These are phyloP conservation scores for Caenorhabditis panamensis DNA, from an alignment of 2,888 invertebrate genomes.

Conservation along the genomic window DNA sequence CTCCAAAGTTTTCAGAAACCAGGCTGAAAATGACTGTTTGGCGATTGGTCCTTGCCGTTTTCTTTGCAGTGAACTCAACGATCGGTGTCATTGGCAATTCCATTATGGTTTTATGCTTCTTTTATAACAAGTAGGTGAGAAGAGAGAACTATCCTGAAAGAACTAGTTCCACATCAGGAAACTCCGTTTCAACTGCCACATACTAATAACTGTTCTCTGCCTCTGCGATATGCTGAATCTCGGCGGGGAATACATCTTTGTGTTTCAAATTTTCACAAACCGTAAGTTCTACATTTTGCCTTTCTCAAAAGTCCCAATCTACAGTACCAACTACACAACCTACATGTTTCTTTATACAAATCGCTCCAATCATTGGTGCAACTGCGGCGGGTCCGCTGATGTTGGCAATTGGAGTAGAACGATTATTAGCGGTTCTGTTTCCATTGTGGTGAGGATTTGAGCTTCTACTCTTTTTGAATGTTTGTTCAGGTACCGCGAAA, in stretches of 20 bases:
- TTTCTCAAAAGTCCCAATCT: background rate
- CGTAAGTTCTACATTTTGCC: constrained; percentile 5
- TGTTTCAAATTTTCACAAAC: constrained; percentile 13
- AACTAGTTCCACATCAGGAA: background rate
- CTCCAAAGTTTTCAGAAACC: too few relatives aligned
- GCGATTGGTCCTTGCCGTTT: background rate
- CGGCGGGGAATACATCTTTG: too few relatives aligned
- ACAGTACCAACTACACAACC: constrained; percentile 45
- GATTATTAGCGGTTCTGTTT: constrained; percentile 12
- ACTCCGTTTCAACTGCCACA: constrained; percentile 16
- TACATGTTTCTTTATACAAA: constrained; percentile 53
- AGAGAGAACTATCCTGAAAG: background rate
- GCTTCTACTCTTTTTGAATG: background rate
- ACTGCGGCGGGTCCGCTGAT: constrained; percentile 56
- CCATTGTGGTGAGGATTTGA: background rate
- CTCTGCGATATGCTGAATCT: constrained; percentile 13
- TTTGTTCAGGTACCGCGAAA: constrained; percentile 41
- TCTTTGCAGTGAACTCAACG: constrained; percentile 14
- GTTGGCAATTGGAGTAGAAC: constrained; percentile 59
- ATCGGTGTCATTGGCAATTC: constrained; percentile 30
- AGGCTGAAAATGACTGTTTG: background rate
- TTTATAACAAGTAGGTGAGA: background rate
- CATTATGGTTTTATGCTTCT: constrained; percentile 24
- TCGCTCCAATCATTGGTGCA: constrained; percentile 52
- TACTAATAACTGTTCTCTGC: constrained; percentile 8